phyloP scores from a whole-genome alignment of 2,888 invertebrate species.

The Scaptomyza tumidula region DNA sequence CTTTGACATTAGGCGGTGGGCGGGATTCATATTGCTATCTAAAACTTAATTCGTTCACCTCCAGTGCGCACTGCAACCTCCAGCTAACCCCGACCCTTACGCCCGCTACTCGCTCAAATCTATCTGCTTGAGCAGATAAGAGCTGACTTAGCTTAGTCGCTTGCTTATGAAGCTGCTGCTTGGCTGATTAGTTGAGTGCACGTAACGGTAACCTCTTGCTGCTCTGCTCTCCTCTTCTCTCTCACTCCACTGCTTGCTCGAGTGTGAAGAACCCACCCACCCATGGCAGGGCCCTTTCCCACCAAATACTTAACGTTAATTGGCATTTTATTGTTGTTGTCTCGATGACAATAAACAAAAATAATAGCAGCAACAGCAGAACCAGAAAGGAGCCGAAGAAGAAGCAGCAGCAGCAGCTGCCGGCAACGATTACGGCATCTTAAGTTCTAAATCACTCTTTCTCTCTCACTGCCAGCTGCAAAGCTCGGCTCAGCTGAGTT shows the following conservation, averaged over 20 bases:
- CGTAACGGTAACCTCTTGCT: conserved; percentile 39
- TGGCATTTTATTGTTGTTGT: conserved; percentile 51
- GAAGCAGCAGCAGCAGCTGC: conserved; percentile 6
- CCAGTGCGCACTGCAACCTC: conserved; percentile 29
- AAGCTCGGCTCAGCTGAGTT: conserved; percentile 45
- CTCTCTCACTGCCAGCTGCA: not conserved
- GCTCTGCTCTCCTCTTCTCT: conserved; percentile 4
- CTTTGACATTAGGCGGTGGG: conserved; percentile 14
- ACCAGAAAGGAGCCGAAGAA: not conserved
- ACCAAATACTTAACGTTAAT: conserved; percentile 47
- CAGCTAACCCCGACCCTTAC: not conserved
- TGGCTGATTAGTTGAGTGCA: conserved; percentile 51
- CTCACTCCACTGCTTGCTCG: conserved; percentile 26
- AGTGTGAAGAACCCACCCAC: conserved; percentile 45
- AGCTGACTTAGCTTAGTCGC: conserved; percentile 30
- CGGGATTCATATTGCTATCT: conserved; percentile 16
- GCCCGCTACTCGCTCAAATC: not conserved
- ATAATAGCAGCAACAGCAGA: conserved; percentile 9
- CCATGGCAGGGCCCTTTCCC: conserved; percentile 12
- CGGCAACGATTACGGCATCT: conserved; percentile 50
- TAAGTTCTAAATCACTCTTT: conserved; percentile 19
- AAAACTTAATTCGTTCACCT: conserved; percentile 44
- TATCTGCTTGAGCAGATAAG: conserved; percentile 36
- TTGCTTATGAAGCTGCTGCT: conserved; percentile 28
- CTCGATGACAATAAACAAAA: conserved; percentile 27